Percentiles rank a stretch among this genome's conserved stretches.
Evolutionary conservation across 2,888 invertebrate species (phyloP).

Genomic region (Trisateles emortualis): DNA sequence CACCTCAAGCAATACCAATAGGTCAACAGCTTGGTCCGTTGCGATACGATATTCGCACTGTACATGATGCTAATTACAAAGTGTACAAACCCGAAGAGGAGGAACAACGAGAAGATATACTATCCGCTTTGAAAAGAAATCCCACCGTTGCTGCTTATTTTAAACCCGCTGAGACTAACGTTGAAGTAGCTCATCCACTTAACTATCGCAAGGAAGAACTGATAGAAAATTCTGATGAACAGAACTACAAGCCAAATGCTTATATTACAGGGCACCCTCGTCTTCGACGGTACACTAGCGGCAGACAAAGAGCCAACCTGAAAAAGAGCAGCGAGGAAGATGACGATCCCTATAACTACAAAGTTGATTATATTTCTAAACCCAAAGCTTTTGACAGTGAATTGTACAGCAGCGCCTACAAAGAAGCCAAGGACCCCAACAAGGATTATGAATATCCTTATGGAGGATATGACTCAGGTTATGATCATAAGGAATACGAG

Average conservation of each 20-base stretch:
- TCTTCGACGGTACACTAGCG: slow-evolving; percentile 82
- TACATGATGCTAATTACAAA: slow-evolving; percentile 82
- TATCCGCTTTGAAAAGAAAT: slow-evolving; percentile 78
- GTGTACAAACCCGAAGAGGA: slow-evolving; percentile 80
- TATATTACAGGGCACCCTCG: slow-evolving; percentile 81
- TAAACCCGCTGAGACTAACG: slow-evolving; percentile 75
- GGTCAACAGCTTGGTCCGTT: slow-evolving; percentile 69
- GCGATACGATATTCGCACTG: slow-evolving; percentile 79
- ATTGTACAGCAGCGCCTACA: slow-evolving; percentile 79
- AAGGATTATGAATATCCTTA: slow-evolving; percentile 83
- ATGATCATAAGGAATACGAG: slow-evolving; percentile 84
- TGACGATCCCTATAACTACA: slow-evolving; percentile 85
- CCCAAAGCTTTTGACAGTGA: slow-evolving; percentile 83
- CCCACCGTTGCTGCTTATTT: slow-evolving; percentile 79
- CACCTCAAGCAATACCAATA: slow-evolving; percentile 53
- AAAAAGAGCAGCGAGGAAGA: slow-evolving; percentile 71
- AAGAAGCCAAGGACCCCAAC: slow-evolving; percentile 71
- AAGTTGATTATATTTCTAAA: slow-evolving; percentile 79
- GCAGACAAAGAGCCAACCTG: slow-evolving; percentile 72
- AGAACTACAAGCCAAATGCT: slow-evolving; percentile 82
- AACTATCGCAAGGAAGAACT: slow-evolving; percentile 77
- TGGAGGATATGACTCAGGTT: slow-evolving; percentile 78
- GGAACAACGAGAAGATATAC: slow-evolving; percentile 74
- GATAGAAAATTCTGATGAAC: slow-evolving; percentile 70
- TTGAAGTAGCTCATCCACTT: slow-evolving; percentile 78